Percentiles rank a stretch among this genome's conserved stretches.
phyloP scores from a whole-genome alignment of 92 coral and sea anemone species.

The Actinernus sp. region DNA sequence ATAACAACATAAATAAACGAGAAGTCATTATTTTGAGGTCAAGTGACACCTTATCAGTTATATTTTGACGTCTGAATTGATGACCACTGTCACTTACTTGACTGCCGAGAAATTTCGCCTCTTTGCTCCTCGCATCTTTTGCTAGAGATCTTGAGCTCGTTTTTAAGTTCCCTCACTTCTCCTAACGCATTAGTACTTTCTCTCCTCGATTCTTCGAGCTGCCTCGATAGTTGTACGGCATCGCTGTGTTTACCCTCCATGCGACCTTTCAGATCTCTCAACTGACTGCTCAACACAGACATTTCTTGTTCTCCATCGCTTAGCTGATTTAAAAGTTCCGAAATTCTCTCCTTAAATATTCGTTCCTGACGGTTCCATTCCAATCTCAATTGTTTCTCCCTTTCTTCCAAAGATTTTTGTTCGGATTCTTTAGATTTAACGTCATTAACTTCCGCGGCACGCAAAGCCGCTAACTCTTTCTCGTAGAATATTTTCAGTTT shows the following conservation, averaged over 20 bases:
- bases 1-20: too few species aligned
- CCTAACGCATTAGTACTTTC: constrained; percentile 68
- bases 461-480: constrained; percentile 85
- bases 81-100: constrained; percentile 64
- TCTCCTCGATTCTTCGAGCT: constrained; percentile 65
- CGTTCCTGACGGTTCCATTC: constrained; percentile 92
- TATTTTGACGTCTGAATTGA: neutral
- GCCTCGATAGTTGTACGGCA: constrained; percentile 47
- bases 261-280: constrained; percentile 60
- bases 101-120: constrained; percentile 78
- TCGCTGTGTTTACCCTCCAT: constrained; percentile 51
- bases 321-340: constrained; percentile 81
- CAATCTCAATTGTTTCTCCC: constrained; percentile 65
- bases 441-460: constrained; percentile 54
- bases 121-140: constrained; percentile 84
- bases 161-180: constrained; percentile 75
- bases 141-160: constrained; percentile 67
- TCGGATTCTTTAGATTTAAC: constrained; percentile 56
- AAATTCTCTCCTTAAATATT: constrained; percentile 93
- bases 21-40: too few species aligned
- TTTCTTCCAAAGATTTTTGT: constrained; percentile 68
- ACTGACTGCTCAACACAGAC: constrained; percentile 56
- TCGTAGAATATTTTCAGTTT: constrained; percentile 90
- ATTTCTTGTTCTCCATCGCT: constrained; percentile 73
- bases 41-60: too few species aligned